phyloP scores from a whole-genome alignment of 2,888 invertebrate genomes.

The Lottia scabra region DNA sequence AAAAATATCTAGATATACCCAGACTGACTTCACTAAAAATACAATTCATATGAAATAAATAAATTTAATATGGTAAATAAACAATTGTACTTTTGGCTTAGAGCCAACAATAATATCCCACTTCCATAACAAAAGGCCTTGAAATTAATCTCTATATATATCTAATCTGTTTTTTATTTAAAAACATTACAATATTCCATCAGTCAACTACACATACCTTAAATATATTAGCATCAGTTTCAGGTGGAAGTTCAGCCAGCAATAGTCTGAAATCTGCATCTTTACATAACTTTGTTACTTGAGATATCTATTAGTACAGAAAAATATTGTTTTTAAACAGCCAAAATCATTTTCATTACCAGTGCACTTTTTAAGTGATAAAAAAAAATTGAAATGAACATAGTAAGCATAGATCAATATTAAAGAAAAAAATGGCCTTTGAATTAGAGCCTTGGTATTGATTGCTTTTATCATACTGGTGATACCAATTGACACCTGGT shows the following conservation, averaged over 20 bases:
- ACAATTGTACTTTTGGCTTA: neutral
- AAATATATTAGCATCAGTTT: slow-evolving; percentile 36
- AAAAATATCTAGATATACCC: neutral
- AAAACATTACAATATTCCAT: too few species aligned
- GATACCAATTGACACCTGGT: too few species aligned
- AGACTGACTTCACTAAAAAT: neutral
- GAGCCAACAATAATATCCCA: neutral
- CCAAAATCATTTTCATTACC: too few species aligned
- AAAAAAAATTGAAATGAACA: too few species aligned
- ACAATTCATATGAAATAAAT: neutral
- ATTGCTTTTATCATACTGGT: too few species aligned
- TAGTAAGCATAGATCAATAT: too few species aligned
- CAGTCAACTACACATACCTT: slow-evolving; percentile 32
- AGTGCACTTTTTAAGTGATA: too few species aligned
- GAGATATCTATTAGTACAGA: slow-evolving; percentile 26
- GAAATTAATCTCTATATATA: too few species aligned
- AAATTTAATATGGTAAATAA: neutral
- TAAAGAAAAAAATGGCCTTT: too few species aligned
- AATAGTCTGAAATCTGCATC: slow-evolving; percentile 50
- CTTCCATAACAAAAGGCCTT: too few species aligned
- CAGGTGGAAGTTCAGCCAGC: slow-evolving; percentile 41
- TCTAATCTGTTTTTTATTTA: too few species aligned
- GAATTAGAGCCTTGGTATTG: too few species aligned
- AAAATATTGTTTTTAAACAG: neutral
- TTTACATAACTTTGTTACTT: slow-evolving; percentile 17